Evolutionary conservation across 2,888 invertebrate species (phyloP), one percentile per base, ranked within the genome.

Genomic region (Ceramica pisi): DNA sequence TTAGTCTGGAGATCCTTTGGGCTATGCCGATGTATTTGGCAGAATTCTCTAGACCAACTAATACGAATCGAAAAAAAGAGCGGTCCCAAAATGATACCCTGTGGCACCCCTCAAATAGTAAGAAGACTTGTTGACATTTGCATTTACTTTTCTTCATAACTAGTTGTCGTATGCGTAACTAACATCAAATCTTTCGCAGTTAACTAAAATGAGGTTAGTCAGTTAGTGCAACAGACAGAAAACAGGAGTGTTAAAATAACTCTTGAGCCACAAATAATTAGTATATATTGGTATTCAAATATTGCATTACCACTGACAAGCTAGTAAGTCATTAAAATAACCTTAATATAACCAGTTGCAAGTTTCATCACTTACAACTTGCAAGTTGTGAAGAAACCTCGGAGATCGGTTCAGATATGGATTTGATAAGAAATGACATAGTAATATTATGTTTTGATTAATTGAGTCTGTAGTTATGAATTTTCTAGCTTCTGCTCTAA

Each of bases 251-350:
- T 62, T 56, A 62, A 19, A 71, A 62, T 21, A 71, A 66, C 44
- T 79, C 60, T 79, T 79, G 76, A 3, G 80, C 44, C 71, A 79
- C 9, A 75, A 38, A 59, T 79, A 76, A 79, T 79, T 65, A 79
- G 31, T 65, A 48, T 65, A 46, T 62, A 71, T 79, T 71, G 71
- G 64, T 71, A 75, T 79, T 75, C 38, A 79, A 75, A 71, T 65
- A 65, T 79, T 79, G 79, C 79, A 65, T 75, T 67, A 56, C 48
- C 23, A 55, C 26, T 69, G 65, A 55, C 78, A 51, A 38, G 55
- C 53, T 3, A 16, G 23, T 68, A 57, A 50, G 35, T 76, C 65
- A 71, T 79, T 78, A 78, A 77, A 67, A 66, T 63, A 46, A 66
- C 62, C 62, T 73, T 74, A 67, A 64, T 71, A 67, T 61, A 44